phyloP scores from a whole-genome alignment of 2,888 invertebrate species.

The Tethea ocularis region DNA sequence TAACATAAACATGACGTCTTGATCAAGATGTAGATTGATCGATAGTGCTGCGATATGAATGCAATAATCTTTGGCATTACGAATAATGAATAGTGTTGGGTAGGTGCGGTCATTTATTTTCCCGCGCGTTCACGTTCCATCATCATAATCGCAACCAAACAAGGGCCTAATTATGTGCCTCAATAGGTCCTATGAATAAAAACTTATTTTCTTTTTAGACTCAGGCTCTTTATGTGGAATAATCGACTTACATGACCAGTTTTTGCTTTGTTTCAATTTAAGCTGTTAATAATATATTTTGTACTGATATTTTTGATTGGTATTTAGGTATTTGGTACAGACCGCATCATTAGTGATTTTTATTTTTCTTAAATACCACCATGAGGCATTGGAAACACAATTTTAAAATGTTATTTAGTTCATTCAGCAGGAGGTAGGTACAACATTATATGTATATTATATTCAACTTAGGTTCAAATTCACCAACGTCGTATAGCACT shows the following conservation, averaged over 20 bases:
- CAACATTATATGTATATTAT: too few relatives aligned
- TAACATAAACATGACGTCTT: conserved; percentile 30
- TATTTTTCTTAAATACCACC: background rate
- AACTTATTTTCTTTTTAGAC: conserved; percentile 11
- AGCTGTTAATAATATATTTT: too few relatives aligned
- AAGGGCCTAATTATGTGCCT: conserved; percentile 32
- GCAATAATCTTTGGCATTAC: conserved; percentile 22
- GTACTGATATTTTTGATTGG: too few relatives aligned
- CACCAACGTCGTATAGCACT: too few relatives aligned
- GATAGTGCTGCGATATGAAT: conserved; percentile 24
- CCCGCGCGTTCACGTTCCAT: conserved; percentile 27
- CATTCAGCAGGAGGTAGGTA: background rate
- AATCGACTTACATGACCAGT: conserved; percentile 20
- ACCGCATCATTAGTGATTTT: too few relatives aligned
- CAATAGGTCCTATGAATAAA: conserved; percentile 21
- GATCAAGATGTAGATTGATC: conserved; percentile 41
- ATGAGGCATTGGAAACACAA: background rate
- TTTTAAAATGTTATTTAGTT: background rate
- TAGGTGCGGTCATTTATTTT: conserved; percentile 25
- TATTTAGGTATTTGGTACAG: too few relatives aligned
- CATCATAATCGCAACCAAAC: conserved; percentile 28
- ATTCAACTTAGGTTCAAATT: too few relatives aligned
- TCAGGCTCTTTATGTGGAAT: conserved; percentile 16
- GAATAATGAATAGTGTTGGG: conserved; percentile 33
- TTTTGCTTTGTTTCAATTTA: conserved; percentile 10